Evolutionary conservation across 2,888 invertebrate genomes (phyloP), one percentile per base, ranked within the genome.

Genomic region (Flabesymbios commensalis): DNA sequence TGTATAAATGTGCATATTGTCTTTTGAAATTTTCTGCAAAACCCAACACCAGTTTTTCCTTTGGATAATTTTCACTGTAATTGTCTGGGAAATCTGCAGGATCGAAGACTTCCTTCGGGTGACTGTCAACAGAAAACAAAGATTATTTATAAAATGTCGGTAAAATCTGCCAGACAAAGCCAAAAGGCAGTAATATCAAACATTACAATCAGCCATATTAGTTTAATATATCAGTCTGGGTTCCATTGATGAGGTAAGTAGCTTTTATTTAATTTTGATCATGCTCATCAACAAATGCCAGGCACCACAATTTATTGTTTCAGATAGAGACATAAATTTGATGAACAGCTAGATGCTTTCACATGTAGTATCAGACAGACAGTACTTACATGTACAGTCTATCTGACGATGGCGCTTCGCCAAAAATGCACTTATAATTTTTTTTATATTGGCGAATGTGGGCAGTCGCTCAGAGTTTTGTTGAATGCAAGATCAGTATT

Each of bases 1-100:
- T 59, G 63, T 83, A 83, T 24, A 83, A 69, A 65, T 81, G 79
- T 10, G 79, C 76, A 75, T 81, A 83, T 67, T 83, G 83, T 26
- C 78, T 65, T n/a, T 79, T 62, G 68, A 83, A 83, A 69, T 82
- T 83, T 57, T 83, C 83, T 39, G 79, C 79, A 76, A 77, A 82
- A 56, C 77, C 74, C 33, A 83, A 66, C 1, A 80, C 74, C 33
- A 80, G 64, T 57, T 77, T 75, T 68, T 83, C 83, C 68, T 81
- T 81, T 19, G 75, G 74, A 19, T 73, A 62, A 63, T 83, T 82
- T 59, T 78, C 75, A 59, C 77, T 78, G 67, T 83, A 83, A 10
- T 76, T 77, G 29, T 74, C 65, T 45, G 80, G 78, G 67, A 80
- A 83, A 29, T 80, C 78, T 41, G 75, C 69, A 33, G 77, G 74